Evolutionary conservation across 2,797 vertebrate genomes (phyloP), one percentile per base, ranked within the genome.

Genomic region (Pseudomugil tenellus): DNA sequence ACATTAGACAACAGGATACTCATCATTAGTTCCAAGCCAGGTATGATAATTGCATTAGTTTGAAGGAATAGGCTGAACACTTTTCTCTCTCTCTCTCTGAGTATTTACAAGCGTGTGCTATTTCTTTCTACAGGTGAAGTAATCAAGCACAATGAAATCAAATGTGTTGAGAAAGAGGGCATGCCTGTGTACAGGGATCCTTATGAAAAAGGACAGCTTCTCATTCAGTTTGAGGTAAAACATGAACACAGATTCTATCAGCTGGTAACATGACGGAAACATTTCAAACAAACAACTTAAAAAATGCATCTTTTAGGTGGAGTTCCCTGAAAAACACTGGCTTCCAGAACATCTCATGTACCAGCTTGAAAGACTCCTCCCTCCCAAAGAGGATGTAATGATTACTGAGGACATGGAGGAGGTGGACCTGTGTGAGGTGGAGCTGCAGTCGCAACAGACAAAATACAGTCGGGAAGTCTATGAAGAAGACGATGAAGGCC

Each of bases 351-450:
- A 97, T 74, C 95, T 95, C 67, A 91, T 98, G 25, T 89, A 81
- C 29, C 92, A 97, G 76, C 89, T 99, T 66, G 98, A 99, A 82
- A 87, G 92, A 55, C 80, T 98, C 28, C 96, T 99, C 51, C 98
- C 96, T 3, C 87, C 92, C 0, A 88, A 96, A 75, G 95, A 98
- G 55, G 93, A 96, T 4, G 76, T 96, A 29, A 93, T 94, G 90
- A 10, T 97, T 10, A 92, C 96, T 0, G 98, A 98, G 0, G 97
- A 99, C 59, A 96, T 96, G 96, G 97, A 99, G 77, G 96, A 97
- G 75, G 96, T 96, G 9, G 95, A 97, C 3, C 95, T 99, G 23
- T 86, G 88, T 61, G 97, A 97, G n/a, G 94, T 95, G 28, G 94
- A 94, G 26, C 80, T 81, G 8, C 82, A 39, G 0, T 90, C 94